Percentiles rank a stretch among this genome's conserved stretches.
These are phyloP conservation scores for Sitobion miscanthi DNA, from an alignment of 1,140 invertebrate genomes.

Conservation along the genomic window DNA sequence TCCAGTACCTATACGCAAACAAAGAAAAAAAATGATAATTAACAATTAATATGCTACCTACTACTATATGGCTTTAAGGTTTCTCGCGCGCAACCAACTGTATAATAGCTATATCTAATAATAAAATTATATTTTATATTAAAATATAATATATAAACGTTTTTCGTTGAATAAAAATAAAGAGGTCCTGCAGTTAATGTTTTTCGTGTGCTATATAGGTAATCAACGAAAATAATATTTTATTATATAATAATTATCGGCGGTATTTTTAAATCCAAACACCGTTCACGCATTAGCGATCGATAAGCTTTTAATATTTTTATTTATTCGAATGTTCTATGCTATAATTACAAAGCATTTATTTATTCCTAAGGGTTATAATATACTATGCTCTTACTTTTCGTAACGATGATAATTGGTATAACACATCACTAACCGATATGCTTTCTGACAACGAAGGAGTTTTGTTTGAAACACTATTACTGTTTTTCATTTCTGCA, in stretches of 20 bases:
- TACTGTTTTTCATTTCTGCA: constrained; percentile 48
- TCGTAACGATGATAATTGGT: constrained; percentile 45
- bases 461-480: neutral
- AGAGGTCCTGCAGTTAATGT: too few relatives aligned
- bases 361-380: neutral
- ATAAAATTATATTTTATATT: neutral
- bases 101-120: neutral
- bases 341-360: neutral
- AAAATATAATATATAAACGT: neutral
- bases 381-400: constrained; percentile 23
- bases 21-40: neutral
- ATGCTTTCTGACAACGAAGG: constrained; percentile 26
- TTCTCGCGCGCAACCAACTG: neutral
- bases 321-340: neutral
- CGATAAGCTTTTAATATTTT: neutral
- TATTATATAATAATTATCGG: neutral
- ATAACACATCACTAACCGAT: constrained; percentile 50
- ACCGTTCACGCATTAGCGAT: neutral
- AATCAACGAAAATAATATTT: neutral
- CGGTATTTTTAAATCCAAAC: neutral
- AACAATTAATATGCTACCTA: neutral
- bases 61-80: neutral
- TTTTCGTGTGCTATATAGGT: too few relatives aligned
- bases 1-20: constrained; percentile 29
- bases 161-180: neutral